Evolutionary conservation across 2,113 vertebrate genomes (phyloP).

Genomic region (Ramphastos sulfuratus): DNA sequence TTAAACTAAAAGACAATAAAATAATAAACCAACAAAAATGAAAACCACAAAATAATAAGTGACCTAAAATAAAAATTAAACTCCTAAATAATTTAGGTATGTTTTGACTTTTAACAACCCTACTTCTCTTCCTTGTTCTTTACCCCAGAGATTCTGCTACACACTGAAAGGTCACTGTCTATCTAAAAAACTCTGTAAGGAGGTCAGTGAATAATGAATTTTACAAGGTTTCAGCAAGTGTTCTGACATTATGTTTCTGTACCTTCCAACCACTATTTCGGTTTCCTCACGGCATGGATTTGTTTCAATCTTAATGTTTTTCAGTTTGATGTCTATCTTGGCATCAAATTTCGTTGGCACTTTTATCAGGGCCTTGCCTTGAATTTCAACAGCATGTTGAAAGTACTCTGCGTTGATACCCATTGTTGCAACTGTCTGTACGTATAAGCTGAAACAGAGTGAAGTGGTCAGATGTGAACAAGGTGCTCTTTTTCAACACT

Average conservation of each 20-base stretch:
- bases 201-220: background rate
- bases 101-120: background rate
- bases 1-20: background rate
- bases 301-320: conserved; percentile 78
- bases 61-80: background rate
- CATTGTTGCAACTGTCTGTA: conserved; percentile 77
- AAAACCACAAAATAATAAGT: background rate
- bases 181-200: background rate
- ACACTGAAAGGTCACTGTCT: background rate
- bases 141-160: background rate
- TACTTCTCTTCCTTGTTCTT: background rate
- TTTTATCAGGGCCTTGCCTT: conserved; percentile 58
- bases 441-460: conserved; percentile 63
- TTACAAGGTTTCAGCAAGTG: background rate
- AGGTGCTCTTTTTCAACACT: background rate
- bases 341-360: conserved; percentile 71
- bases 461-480: background rate
- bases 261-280: conserved; percentile 72
- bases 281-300: conserved; percentile 72
- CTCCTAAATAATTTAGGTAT: background rate
- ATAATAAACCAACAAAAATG: background rate
- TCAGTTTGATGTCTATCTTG: conserved; percentile 74
- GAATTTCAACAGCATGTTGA: conserved; percentile 76
- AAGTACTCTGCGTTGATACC: conserved; percentile 81
- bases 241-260: background rate